Evolutionary conservation across 30 jellyfish, hydroid and myxozoan species (phyloP), one percentile per base, ranked within the genome.

Genomic region (Catostylus mosaicus): DNA sequence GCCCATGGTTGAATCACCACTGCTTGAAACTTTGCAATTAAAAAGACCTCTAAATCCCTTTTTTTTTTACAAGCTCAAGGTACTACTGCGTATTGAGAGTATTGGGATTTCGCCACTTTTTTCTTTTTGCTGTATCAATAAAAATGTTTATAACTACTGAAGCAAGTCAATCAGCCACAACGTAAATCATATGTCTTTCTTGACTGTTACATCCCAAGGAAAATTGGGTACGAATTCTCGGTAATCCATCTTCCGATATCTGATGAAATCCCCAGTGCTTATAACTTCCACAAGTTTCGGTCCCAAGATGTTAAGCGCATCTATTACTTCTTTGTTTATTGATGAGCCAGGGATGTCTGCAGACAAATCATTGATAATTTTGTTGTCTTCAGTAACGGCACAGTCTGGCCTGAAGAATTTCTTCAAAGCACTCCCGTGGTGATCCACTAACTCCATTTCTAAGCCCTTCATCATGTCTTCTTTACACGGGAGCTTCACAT

Each of bases 401-500:
- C 87, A 76, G 65, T 20, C 31, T 24, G 87, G 87, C 40, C 56
- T 76, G 66, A 57, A 76, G 30, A 46, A 52, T 0, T 34, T 76
- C n/a, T 36, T 50, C 9, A n/a, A 23, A 40, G 22, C n/a, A 40
- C 23, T 54, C 82, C 82, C 82, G 61, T 30, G 66, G 31, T 7
- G 40, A 5, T 76, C 73, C 16, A 26, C 47, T 66, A 54, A 54
- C 2, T 51, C 76, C 1, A n/a, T 35, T 26, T 76, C 87, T 29
- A 52, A 34, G 10, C 57, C 46, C 52, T 11, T 24, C 1, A 57
- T 48, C 87, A 76, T 76, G 26, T 27, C 68, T 0, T 54, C 65
- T 43, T 76, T 76, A n/a, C 87, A 27, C 16, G 77, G 77, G 65
- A 76, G 87, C 34, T 54, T 57, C 45, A 76, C 7, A 3, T 52